Evolutionary conservation across 2,797 vertebrate species (phyloP), one percentile per base, ranked within the genome.

Genomic region (Coracias cyanogaster): DNA sequence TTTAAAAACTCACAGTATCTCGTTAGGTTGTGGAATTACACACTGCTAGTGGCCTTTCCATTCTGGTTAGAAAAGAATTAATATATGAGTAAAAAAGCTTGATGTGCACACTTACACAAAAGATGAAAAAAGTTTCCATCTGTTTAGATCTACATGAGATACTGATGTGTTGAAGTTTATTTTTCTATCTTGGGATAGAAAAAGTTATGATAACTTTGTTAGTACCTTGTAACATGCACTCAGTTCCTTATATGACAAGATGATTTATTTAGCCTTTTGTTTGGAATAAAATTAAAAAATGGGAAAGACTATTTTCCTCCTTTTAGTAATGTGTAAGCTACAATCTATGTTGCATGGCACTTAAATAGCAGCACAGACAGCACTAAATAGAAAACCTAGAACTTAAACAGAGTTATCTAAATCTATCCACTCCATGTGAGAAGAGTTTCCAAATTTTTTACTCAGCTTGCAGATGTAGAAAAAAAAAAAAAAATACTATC

Each of bases 251-350:
- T 6, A 26, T 9, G 37, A 22, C 28, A 45, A 61, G 25, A 55
- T 10, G 41, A 46, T 64, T 52, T 54, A 46, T 64, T 52, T 70
- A 20, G 54, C 17, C 7, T 17, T n/a, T 43, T 48, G 24, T 39
- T 43, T 0, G 0, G 35, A 35, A 33, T 29, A 54, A 61, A 37
- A n/a, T n/a, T n/a, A n/a, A 46, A 57, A 43, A 17, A 1, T 4
- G 37, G 3, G 37, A 19, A 70, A 12, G 10, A 29, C 51, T 76
- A 48, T 25, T 64, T 57, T 57, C 12, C 10, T 12, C 7, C 10
- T 29, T 80, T 64, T 76, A 48, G 31, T 37, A 52, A 52, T 26
- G 20, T 5, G 28, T 41, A 70, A 67, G 10, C 26, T 80, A 37
- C 31, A 52, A 28, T 21, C 10, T 55, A 7, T 29, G 9, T 16